Evolutionary conservation across 2,797 vertebrate genomes (phyloP).

Genomic region (Chaetodon trifasciatus): DNA sequence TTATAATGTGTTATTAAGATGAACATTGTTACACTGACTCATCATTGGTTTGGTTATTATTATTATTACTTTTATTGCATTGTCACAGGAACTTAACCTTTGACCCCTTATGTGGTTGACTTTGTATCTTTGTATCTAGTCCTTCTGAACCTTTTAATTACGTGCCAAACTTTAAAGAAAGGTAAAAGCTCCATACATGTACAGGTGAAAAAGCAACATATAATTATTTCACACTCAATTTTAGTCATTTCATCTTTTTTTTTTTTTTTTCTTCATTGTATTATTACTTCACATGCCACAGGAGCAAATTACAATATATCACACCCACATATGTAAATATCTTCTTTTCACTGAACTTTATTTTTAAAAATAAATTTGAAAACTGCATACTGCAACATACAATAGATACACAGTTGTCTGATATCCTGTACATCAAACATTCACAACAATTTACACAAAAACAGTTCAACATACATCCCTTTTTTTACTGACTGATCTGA

Average conservation of each 20-base stretch:
- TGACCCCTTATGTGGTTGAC: neutral
- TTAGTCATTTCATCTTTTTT: neutral
- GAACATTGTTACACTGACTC: neutral
- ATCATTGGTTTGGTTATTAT: neutral
- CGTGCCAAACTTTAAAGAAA: neutral
- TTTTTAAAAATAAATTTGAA: constrained; percentile 82
- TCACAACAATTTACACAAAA: constrained; percentile 51
- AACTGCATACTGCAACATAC: constrained; percentile 67
- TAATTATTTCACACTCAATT: neutral
- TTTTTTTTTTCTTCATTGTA: neutral
- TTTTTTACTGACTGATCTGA: constrained; percentile 33
- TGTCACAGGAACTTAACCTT: neutral
- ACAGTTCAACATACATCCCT: constrained; percentile 33
- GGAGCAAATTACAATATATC: neutral
- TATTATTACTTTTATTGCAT: neutral
- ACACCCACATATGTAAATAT: neutral
- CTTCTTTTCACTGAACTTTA: constrained; percentile 57
- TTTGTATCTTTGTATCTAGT: neutral
- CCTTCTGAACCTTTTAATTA: neutral
- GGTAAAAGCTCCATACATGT: neutral
- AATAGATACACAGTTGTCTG: constrained; percentile 50
- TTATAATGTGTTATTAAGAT: neutral
- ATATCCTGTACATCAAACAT: constrained; percentile 41
- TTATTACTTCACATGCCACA: neutral
- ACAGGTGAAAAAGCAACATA: neutral